Base-by-base conservation (phyloP, 2,888 invertebrate species). In the Reticulitermes lucifugus region DNA sequence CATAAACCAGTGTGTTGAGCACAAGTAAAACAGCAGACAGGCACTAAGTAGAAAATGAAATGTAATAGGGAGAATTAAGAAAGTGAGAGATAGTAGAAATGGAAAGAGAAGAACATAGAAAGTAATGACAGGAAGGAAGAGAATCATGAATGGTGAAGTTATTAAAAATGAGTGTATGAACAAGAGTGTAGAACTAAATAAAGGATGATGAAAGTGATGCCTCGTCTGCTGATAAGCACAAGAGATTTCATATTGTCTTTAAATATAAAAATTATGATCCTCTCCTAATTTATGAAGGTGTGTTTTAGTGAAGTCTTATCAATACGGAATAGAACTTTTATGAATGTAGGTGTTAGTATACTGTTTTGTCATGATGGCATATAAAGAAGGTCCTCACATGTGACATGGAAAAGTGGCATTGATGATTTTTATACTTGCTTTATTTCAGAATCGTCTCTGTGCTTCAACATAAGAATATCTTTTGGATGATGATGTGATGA, bases 21-120 rank as follows among this genome's bases (percentile, higher is more conserved):
- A 81, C 18, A 81, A 70, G 65, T 55, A 85, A 29, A 83, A 60
- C 80, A 86, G 71, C 79, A 85, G 55, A 83, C 29, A 79, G 51
- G 80, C n/a, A 43, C 43, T 86, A 46, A 80, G 51, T 46, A 86
- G 83, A 80, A 86, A 79, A 83, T 86, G 73, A 83, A 83, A 79
- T n/a, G 77, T 65, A 65, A 86, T 80, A 75, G 85, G 80, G 73
- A 86, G 80, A 43, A 86, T 70, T n/a, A 86, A 60, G 75, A 86
- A 83, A 51, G 84, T 55, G 29, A 86, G 82, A 84, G 85, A 85
- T 51, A 79, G 84, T 79, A 85, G 83, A 86, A 87, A 65, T 35
- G 84, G 85, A 81, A 85, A 85, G 83, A 87, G 65, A 73, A 87
- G 83, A 81, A 82, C 65, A 79, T 85, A 87, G 60, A 86, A 29